phyloP scores from a whole-genome alignment of 2,888 invertebrate species.

The Eupithecia pulchellata region DNA sequence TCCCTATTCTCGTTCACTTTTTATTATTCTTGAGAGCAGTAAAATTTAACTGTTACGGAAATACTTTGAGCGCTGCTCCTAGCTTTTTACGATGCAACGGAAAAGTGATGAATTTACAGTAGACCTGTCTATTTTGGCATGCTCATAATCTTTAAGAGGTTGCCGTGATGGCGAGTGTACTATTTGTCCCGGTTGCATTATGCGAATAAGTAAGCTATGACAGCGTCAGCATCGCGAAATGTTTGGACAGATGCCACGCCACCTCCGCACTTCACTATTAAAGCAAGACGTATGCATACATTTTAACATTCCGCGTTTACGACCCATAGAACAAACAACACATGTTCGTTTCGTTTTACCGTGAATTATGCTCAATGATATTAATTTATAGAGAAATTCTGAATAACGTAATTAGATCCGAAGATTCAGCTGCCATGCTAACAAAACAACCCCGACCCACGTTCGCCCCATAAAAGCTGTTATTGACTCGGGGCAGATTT shows the following conservation, averaged over 20 bases:
- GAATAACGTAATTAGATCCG: conserved; percentile 40
- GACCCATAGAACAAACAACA: conserved; percentile 64
- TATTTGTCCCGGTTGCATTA: conserved; percentile 54
- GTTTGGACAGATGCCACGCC: conserved; percentile 70
- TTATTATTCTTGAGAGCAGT: conserved; percentile 39
- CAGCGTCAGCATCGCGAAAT: conserved; percentile 52
- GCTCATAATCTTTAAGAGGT: conserved; percentile 2
- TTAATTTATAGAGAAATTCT: conserved; percentile 58
- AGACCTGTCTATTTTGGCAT: conserved; percentile 8
- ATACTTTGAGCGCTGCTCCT: conserved; percentile 18
- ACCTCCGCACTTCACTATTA: conserved; percentile 33
- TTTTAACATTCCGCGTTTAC: conserved; percentile 63
- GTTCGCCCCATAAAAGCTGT: conserved; percentile 45
- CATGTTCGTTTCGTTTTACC: conserved; percentile 66
- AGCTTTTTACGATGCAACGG: conserved; percentile 13
- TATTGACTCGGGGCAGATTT: conserved; percentile 45
- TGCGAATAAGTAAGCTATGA: conserved; percentile 61
- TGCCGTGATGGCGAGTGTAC: conserved; percentile 28
- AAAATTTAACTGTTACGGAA: conserved; percentile 23
- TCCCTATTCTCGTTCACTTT: conserved; percentile 51
- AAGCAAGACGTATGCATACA: conserved; percentile 36
- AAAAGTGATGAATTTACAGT: conserved; percentile 11
- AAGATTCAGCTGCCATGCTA: conserved; percentile 44
- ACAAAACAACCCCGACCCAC: conserved; percentile 43
- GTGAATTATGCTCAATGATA: conserved; percentile 60